Percentiles rank a stretch among this genome's conserved stretches.
Conservation (phyloP, 2,113 vertebrate species). For the Ibidorhyncha struthersii region DNA sequence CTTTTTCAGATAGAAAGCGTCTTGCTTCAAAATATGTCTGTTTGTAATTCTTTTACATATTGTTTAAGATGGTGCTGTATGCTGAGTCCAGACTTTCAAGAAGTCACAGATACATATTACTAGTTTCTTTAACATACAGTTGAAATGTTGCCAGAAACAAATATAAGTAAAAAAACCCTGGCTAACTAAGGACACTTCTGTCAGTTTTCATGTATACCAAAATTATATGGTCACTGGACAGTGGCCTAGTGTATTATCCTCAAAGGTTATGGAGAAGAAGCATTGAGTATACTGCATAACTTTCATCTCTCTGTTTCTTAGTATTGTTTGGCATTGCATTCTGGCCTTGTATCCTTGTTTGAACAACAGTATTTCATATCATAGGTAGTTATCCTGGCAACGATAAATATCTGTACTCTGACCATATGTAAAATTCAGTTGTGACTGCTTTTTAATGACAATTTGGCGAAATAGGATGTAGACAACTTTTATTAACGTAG, state of each 20-base stretch:
- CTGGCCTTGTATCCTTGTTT: not conserved
- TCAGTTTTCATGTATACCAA: not conserved
- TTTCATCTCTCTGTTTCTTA: not conserved
- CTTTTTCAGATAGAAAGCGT: not conserved
- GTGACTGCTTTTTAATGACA: not conserved
- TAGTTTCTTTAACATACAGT: not conserved
- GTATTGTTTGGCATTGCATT: not conserved
- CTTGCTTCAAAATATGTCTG: not conserved
- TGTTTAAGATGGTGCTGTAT: not conserved
- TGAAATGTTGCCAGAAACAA: not conserved
- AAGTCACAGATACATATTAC: not conserved
- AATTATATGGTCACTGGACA: not conserved
- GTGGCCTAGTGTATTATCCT: not conserved
- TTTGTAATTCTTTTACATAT: not conserved
- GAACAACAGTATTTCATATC: not conserved
- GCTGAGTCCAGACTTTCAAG: not conserved
- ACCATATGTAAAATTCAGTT: not conserved
- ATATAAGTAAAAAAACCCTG: not conserved
- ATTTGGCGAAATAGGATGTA: not conserved
- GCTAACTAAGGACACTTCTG: not conserved
- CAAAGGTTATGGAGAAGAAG: not conserved
- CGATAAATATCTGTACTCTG: not conserved
- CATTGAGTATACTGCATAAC: not conserved
- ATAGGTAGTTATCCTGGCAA: not conserved
- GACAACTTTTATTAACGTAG: not conserved